Percentiles rank a stretch among this genome's conserved stretches.
These are phyloP conservation scores for Agonopterix alstromeriana DNA, from an alignment of 2,888 invertebrate species.

Conservation along the genomic window DNA sequence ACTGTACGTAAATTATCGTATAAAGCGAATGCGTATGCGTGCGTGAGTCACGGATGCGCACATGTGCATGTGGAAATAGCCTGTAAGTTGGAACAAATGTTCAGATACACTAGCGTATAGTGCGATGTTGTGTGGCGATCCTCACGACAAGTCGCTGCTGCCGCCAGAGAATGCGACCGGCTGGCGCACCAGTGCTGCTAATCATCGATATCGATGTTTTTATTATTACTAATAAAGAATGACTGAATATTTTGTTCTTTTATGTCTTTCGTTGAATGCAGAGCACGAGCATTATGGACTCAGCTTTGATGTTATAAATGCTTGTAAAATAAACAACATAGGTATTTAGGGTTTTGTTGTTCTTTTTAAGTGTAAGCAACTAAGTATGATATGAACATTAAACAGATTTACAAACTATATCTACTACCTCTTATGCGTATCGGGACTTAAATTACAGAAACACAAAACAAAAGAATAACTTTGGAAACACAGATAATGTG, in stretches of 20 bases:
- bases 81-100: conserved; percentile 62
- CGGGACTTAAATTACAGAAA: too few species aligned
- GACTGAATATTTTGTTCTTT: not conserved
- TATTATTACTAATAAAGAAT: not conserved
- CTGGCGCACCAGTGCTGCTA: conserved; percentile 62
- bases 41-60: conserved; percentile 64
- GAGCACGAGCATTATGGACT: not conserved
- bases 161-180: conserved; percentile 69
- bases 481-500: too few species aligned
- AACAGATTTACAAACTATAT: too few species aligned
- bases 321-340: too few species aligned
- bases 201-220: conserved; percentile 30
- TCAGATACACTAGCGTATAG: conserved; percentile 37
- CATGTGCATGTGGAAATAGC: conserved; percentile 69
- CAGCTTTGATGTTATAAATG: not conserved
- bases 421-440: too few species aligned
- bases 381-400: too few species aligned
- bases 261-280: not conserved
- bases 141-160: conserved; percentile 54
- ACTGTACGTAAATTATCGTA: conserved; percentile 45
- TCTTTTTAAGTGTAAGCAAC: too few species aligned
- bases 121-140: conserved; percentile 42
- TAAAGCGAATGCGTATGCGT: conserved; percentile 42
- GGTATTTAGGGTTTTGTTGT: too few species aligned
- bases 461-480: too few species aligned